Percentiles rank a stretch among this genome's conserved stretches.
Evolutionary conservation across 2,113 vertebrate species (phyloP).

Genomic region (Paradoxurus hermaphroditus): DNA sequence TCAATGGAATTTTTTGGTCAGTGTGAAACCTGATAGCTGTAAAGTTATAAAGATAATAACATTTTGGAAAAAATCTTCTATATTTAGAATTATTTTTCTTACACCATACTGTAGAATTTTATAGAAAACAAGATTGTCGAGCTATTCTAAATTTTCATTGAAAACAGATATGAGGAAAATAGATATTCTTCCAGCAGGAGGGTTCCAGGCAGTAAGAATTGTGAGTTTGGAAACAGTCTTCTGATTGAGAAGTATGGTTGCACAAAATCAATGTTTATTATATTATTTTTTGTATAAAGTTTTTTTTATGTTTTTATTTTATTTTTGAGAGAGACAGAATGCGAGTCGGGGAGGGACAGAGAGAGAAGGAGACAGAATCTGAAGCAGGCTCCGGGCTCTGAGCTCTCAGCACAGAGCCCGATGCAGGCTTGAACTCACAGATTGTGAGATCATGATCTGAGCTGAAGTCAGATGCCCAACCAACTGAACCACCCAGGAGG

Average conservation of each 20-base stretch:
- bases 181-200: background rate
- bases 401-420: no score
- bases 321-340: no score
- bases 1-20: background rate
- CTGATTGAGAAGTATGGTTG: background rate
- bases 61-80: background rate
- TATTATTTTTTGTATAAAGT: background rate
- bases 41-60: slow-evolving; percentile 27
- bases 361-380: no score
- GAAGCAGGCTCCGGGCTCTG: no score
- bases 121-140: background rate
- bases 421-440: no score
- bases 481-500: no score
- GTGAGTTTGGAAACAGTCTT: background rate
- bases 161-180: slow-evolving; percentile 40
- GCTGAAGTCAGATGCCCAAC: no score
- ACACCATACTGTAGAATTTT: background rate
- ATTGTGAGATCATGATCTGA: no score
- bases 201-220: background rate
- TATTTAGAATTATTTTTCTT: slow-evolving; percentile 36
- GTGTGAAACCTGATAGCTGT: background rate
- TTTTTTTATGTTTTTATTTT: no score
- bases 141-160: slow-evolving; percentile 7
- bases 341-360: no score
- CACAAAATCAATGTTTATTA: background rate